Evolutionary conservation across 2,797 vertebrate species (phyloP), one percentile per base, ranked within the genome.

Genomic region (Aulostomus chinensis): DNA sequence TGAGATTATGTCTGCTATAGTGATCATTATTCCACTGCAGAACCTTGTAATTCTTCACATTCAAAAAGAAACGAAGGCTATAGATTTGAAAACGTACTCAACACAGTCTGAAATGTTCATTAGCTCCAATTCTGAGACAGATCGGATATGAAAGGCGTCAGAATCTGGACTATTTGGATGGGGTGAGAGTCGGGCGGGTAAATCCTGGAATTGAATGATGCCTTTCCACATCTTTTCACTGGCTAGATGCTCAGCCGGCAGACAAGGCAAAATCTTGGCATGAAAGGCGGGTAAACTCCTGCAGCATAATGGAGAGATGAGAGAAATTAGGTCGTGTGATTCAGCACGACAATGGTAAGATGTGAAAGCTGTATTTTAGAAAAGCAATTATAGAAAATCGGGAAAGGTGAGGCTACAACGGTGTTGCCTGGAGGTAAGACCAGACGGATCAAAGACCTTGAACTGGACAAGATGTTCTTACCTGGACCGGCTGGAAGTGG

Each of bases 181-280:
- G 43, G 37, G 32, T 24, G 63, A 57, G 54, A 57, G 51, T 35
- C 48, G 17, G 43, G 28, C 49, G 50, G 58, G 39, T 47, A 65
- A 50, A 54, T 58, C 21, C 59, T 28, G 46, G 49, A 58, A 40
- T 40, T 14, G 34, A 56, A 57, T 53, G 54, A 68, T 72, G 30
- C 39, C 41, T 53, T 46, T 68, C 52, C 70, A 65, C 51, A 54
- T 41, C 59, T 58, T 13, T 64, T 54, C 54, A 61, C 42, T 59
- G 39, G 46, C 48, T 35, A 39, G 34, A 63, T 35, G 37, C 50
- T 69, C 55, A 67, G 52, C 51, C 69, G 68, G 52, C 24, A 11
- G 47, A n/a, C n/a, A n/a, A n/a, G 29, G 30, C 58, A 42, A 35
- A 76, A 58, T 52, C 41, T 53, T 52, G 40, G 11, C 13, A 50